A percentile compares a stretch with the other conserved stretches of the same genome.
phyloP scores from a whole-genome alignment of 2,797 vertebrate genomes.

The Thunnus albacares region DNA sequence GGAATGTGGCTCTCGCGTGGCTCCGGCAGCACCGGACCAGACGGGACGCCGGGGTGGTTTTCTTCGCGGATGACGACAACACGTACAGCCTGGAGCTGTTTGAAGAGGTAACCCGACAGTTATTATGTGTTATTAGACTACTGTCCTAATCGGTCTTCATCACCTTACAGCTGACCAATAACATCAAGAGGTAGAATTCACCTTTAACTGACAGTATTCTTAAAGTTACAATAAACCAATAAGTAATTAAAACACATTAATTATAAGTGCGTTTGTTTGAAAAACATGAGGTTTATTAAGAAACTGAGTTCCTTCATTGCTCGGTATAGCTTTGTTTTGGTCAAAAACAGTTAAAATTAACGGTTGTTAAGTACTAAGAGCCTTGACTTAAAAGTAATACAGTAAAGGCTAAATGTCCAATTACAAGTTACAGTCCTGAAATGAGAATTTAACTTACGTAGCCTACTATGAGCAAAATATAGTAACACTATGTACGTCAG shows the following conservation, averaged over 20 bases:
- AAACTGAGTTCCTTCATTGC: too few relatives aligned
- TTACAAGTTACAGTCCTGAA: too few relatives aligned
- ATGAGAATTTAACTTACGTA: too few relatives aligned
- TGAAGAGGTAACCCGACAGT: conserved; percentile 88
- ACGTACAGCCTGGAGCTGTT: conserved; percentile 99
- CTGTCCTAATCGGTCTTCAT: not conserved
- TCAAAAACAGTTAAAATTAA: too few relatives aligned
- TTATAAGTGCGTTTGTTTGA: not conserved
- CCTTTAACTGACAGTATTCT: not conserved
- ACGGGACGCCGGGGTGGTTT: conserved; percentile 91
- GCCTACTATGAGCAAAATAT: too few relatives aligned
- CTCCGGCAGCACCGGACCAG: conserved; percentile 88
- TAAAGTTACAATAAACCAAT: not conserved
- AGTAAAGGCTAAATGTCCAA: too few relatives aligned
- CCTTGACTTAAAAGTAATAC: not conserved
- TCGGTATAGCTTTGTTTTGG: too few relatives aligned
- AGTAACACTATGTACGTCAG: too few relatives aligned
- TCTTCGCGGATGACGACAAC: conserved; percentile 99
- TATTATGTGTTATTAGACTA: not conserved
- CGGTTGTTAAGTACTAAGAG: not conserved
- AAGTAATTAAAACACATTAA: too few relatives aligned
- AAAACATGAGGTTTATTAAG: not conserved
- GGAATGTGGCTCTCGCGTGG: conserved; percentile 94
- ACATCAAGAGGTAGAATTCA: not conserved
- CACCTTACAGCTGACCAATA: not conserved